Base-by-base conservation (phyloP, 2,797 vertebrate species). In the Aeoliscus strigatus region DNA sequence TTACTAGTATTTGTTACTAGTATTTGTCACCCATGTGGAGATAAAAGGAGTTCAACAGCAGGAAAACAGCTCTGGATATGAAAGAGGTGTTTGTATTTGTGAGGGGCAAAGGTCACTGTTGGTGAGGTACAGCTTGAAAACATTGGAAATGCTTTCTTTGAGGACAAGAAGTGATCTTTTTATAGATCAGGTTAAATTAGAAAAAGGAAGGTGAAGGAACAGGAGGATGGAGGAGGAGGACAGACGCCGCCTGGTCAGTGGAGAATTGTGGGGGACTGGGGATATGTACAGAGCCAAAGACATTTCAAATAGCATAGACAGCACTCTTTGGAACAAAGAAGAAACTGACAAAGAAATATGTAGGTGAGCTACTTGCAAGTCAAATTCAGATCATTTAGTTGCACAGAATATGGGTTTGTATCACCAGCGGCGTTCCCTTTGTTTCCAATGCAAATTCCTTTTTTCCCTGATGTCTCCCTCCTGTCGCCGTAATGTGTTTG, bases 81-180 rank as follows among this genome's bases (percentile, higher is more conserved):
- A 51, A 44, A 38, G 35, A 24, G 49, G 33, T 37, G n/a, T n/a
- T n/a, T n/a, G n/a, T 33, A 52, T 7, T 41, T 16, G 49, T 15
- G 31, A 40, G 36, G 47, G 25, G 36, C 64, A 67, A 31, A 53
- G 70, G 75, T 77, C 72, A 64, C n/a, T 27, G 62, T 33, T 41
- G n/a, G 48, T 28, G 34, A 26, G 39, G 52, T 43, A 35, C 38
- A 17, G 42, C 65, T 53, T 77, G 74, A 77, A 75, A 45, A 55
- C 71, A 66, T 39, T 51, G 66, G 69, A 55, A 27, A 53, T 2
- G 23, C 51, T 62, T 56, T 54, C 53, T 29, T 8, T 44, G 68
- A 60, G 58, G 73, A 60, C 68, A 65, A 73, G 25, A 42, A 54
- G 33, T 57, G 62, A 72, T 60, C 59, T 73, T 56, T 61, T 65